Conservation (phyloP, 2,113 vertebrate genomes). For the Sceloporus undulatus region DNA sequence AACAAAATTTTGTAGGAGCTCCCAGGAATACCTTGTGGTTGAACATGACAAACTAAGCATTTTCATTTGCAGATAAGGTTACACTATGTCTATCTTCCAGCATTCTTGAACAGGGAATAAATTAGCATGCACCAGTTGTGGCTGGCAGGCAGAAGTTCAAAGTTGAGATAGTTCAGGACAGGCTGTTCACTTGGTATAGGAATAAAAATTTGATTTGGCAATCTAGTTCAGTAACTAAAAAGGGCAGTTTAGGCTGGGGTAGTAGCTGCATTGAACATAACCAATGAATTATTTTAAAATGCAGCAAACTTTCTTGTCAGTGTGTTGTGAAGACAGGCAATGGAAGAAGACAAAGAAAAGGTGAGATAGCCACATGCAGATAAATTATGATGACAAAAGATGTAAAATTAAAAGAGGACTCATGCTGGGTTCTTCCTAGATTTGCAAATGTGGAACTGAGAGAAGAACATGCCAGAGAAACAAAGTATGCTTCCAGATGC, state of each 20-base stretch:
- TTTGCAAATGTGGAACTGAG: neutral
- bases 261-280: neutral
- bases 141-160: constrained; percentile 33
- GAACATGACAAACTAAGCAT: neutral
- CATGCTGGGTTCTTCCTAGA: neutral
- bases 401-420: neutral
- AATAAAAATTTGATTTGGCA: constrained; percentile 1
- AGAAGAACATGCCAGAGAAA: constrained; percentile 1
- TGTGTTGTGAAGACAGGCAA: neutral
- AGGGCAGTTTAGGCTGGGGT: neutral
- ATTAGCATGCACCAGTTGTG: constrained; percentile 7
- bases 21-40: neutral
- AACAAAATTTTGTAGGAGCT: constrained; percentile 15
- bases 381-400: neutral
- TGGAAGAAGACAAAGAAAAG: neutral
- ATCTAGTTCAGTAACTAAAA: neutral
- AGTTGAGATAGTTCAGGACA: constrained; percentile 21
- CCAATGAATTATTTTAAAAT: neutral
- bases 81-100: neutral
- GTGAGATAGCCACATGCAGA: neutral
- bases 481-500: neutral
- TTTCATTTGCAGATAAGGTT: constrained; percentile 10
- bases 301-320: neutral
- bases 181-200: constrained; percentile 23
- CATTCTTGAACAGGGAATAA: constrained; percentile 16